Conservation (phyloP, 2,113 vertebrate species). For the Falcunculus frontatus region DNA sequence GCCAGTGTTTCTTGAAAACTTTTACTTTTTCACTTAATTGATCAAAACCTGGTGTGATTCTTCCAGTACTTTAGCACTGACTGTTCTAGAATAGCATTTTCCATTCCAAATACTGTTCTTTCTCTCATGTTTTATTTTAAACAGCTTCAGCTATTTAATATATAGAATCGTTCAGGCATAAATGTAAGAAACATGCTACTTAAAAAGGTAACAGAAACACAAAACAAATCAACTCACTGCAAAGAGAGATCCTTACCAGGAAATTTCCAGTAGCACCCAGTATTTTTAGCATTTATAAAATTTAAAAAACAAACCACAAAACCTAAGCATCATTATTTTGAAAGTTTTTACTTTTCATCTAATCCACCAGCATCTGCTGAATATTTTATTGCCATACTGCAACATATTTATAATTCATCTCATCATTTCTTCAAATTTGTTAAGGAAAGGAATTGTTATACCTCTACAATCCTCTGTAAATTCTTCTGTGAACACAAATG, state of each 20-base stretch:
- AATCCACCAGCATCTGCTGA: constrained; percentile 19
- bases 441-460: neutral
- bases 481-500: neutral
- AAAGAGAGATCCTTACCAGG: neutral
- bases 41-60: neutral
- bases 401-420: constrained; percentile 42
- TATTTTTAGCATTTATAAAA: constrained; percentile 16
- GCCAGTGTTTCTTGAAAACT: neutral
- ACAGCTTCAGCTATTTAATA: neutral
- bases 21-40: neutral
- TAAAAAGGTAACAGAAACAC: constrained; percentile 13
- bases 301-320: constrained; percentile 18
- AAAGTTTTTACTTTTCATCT: constrained; percentile 31
- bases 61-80: neutral
- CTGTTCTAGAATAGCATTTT: neutral
- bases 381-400: constrained; percentile 26
- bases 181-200: neutral
- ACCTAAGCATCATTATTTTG: neutral
- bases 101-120: neutral
- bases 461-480: neutral
- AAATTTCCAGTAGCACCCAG: neutral
- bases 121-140: neutral
- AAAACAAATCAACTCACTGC: neutral
- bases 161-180: neutral
- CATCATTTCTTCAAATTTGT: neutral